These are phyloP conservation scores for Heliconius ethilla DNA, from an alignment of 2,888 invertebrate species.

Conservation along the genomic window DNA sequence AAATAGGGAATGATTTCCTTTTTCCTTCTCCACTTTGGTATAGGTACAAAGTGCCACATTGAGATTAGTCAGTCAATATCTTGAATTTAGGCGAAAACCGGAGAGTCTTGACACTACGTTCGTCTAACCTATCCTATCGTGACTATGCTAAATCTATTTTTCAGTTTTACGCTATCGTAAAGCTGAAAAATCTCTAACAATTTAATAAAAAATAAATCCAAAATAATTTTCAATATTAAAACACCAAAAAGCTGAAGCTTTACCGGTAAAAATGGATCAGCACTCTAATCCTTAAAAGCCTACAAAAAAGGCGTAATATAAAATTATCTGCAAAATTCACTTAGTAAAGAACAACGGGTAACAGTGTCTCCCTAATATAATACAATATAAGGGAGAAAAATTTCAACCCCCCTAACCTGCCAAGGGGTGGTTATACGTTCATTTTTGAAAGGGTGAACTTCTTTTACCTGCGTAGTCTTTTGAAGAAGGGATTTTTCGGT, in stretches of 20 bases:
- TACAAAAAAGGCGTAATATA: slow-evolving; percentile 45
- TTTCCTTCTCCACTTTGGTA: no score
- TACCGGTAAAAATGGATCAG: slow-evolving; percentile 9
- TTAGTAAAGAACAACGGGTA: slow-evolving; percentile 63
- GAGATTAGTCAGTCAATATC: neutral
- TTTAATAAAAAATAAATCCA: slow-evolving; percentile 42
- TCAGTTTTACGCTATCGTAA: neutral
- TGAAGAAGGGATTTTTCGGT: slow-evolving; percentile 65
- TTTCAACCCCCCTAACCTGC: slow-evolving; percentile 51
- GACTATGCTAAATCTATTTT: no score
- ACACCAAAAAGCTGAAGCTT: slow-evolving; percentile 12
- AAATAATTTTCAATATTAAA: slow-evolving; percentile 3
- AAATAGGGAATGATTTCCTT: no score
- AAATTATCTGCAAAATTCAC: slow-evolving; percentile 70
- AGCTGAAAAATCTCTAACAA: neutral
- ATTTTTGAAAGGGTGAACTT: slow-evolving; percentile 75
- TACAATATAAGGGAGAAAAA: slow-evolving; percentile 60
- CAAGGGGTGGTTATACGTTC: slow-evolving; percentile 51
- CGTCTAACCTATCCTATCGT: neutral
- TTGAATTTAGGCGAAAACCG: neutral
- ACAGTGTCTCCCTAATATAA: slow-evolving; percentile 56
- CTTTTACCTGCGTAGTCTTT: slow-evolving; percentile 70
- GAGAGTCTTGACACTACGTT: neutral
- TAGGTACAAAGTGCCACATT: no score
- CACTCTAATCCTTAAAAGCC: slow-evolving; percentile 32